Evolutionary conservation across 2,113 vertebrate species (phyloP), one percentile per base, ranked within the genome.

Genomic region (Lichenostomus cassidix): DNA sequence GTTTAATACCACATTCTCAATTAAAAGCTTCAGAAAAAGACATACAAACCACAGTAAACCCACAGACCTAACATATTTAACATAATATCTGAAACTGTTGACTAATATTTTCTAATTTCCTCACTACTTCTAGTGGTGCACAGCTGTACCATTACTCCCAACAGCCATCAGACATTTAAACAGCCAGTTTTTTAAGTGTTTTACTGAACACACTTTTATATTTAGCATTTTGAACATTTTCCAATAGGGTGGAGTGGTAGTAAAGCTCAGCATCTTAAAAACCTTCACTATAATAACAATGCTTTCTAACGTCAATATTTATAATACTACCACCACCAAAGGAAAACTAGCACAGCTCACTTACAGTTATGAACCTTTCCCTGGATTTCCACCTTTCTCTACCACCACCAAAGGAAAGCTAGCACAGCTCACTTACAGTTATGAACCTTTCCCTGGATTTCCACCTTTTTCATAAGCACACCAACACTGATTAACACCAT

Each of bases 1-100:
- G 89, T 94, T 97, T 94, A 96, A 96, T 93, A 96, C 90, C 87
- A 94, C 80, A 87, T 84, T 93, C 86, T 94, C 94, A 96, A 95
- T 94, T 94, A 96, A 93, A 95, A 92, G 69, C 86, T 95, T 93
- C 53, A 78, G 83, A 65, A 92, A 73, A 95, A 87, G 83, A 75
- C 94, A 94, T 52, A 63, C 63, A 87, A 95, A 93, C 63, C 91
- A 91, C 68, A 83, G 84, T 50, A 96, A 97, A 71, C 41, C 28
- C 83, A 81, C 70, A 90, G 92, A 84, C 62, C 37, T 94, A 94
- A 87, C 64, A 62, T 67, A 82, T 89, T 95, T 83, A 94, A 83
- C 90, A 33, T 44, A 46, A 81, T 93, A 96, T 87, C 88, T 96
- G 76, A 94, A 95, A 87, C 75, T 82, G 89, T 89, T 85, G 92